Evolutionary conservation across 2,113 vertebrate genomes (phyloP).

Genomic region (Forbesichthys agassizii): DNA sequence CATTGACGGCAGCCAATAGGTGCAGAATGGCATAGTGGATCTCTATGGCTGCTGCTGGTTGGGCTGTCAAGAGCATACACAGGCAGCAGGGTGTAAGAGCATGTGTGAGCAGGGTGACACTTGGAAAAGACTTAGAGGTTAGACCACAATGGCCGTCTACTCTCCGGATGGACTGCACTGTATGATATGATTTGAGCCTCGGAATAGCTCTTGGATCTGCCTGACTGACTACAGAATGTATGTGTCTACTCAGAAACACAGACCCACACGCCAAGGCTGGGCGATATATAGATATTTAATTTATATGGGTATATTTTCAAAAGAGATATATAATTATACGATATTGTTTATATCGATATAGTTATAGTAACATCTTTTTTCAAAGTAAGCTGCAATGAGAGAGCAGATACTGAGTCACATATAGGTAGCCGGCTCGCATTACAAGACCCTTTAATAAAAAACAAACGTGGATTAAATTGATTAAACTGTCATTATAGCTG

Average conservation of each 20-base stretch:
- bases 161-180: too few relatives aligned
- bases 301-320: too few relatives aligned
- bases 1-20: conserved; percentile 47
- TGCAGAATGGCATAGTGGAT: conserved; percentile 67
- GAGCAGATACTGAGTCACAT: too few relatives aligned
- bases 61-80: conserved; percentile 59
- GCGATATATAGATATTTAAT: too few relatives aligned
- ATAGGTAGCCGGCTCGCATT: too few relatives aligned
- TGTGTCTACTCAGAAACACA: background rate
- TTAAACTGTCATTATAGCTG: too few relatives aligned
- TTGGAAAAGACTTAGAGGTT: conserved; percentile 1
- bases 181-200: conserved; percentile 1
- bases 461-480: too few relatives aligned
- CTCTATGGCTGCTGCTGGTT: conserved; percentile 60
- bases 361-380: too few relatives aligned
- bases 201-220: conserved; percentile 11
- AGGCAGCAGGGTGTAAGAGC: conserved; percentile 59
- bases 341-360: too few relatives aligned
- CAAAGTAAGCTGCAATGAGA: too few relatives aligned
- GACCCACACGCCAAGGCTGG: background rate
- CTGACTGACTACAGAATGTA: background rate
- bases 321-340: too few relatives aligned
- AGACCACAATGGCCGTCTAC: conserved; percentile 9
- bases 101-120: conserved; percentile 29
- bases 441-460: too few relatives aligned